Evolutionary conservation across 2,797 vertebrate genomes (phyloP).

Genomic region (Enteromius viviparus): DNA sequence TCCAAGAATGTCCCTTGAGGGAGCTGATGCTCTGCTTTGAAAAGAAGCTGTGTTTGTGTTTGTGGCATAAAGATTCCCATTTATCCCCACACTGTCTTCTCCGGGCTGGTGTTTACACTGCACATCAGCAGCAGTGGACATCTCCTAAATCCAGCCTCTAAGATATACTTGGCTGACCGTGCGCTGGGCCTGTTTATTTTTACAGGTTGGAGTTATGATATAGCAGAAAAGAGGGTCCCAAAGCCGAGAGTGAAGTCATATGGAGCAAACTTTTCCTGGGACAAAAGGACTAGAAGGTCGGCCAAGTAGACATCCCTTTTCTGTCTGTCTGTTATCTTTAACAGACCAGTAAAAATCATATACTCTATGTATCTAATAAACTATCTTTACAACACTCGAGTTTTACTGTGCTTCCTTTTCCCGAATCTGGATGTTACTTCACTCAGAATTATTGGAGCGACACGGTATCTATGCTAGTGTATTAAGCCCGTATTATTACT

Average conservation of each 20-base stretch:
- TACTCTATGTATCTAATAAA: slow-evolving; percentile 59
- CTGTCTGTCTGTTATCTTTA: slow-evolving; percentile 76
- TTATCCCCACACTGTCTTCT: slow-evolving; percentile 68
- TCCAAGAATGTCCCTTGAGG: slow-evolving; percentile 21
- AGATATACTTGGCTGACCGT: slow-evolving; percentile 56
- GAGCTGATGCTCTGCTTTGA: slow-evolving; percentile 6
- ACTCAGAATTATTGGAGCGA: neutral
- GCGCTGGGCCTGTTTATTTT: slow-evolving; percentile 62
- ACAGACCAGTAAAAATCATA: slow-evolving; percentile 72
- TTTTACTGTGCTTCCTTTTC: slow-evolving; percentile 3
- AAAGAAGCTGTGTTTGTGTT: slow-evolving; percentile 15
- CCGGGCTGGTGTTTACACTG: slow-evolving; percentile 61
- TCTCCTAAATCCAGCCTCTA: slow-evolving; percentile 63
- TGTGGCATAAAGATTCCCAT: slow-evolving; percentile 71
- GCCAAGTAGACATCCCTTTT: slow-evolving; percentile 87
- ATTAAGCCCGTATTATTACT: slow-evolving; percentile 1
- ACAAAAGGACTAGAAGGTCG: slow-evolving; percentile 95
- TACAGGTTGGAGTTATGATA: slow-evolving; percentile 93
- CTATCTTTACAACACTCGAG: slow-evolving; percentile 7
- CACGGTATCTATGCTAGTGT: neutral
- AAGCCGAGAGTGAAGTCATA: slow-evolving; percentile 97
- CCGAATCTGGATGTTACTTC: slow-evolving; percentile 6
- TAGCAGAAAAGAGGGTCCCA: slow-evolving; percentile 87
- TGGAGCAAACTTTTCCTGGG: slow-evolving; percentile 97
- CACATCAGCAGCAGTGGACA: slow-evolving; percentile 68